Conservation (phyloP, 2,113 vertebrate species). For the Phyllostomus hastatus region DNA sequence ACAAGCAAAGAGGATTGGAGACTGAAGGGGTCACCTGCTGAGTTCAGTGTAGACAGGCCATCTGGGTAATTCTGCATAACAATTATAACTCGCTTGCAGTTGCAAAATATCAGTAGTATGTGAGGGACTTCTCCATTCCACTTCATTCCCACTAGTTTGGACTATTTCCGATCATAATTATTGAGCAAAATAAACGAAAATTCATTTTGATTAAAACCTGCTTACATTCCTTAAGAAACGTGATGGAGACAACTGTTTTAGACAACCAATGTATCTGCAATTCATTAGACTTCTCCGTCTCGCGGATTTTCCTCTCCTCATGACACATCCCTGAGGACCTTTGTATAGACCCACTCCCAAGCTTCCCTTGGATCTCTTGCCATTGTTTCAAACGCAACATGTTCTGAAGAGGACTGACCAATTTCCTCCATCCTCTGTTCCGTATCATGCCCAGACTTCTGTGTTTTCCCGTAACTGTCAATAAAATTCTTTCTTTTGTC, state of each 20-base stretch:
- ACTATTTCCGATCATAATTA: constrained; percentile 9
- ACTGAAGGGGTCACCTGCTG: constrained; percentile 38
- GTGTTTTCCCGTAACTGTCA: not conserved
- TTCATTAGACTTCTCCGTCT: not conserved
- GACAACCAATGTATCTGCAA: not conserved
- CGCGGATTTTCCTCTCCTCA: not conserved
- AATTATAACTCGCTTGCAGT: constrained; percentile 36
- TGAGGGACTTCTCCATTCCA: not conserved
- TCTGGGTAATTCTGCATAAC: constrained; percentile 45
- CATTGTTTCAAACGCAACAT: not conserved
- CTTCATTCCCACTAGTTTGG: not conserved
- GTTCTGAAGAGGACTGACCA: not conserved
- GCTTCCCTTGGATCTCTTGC: not conserved
- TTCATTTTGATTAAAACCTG: constrained; percentile 48
- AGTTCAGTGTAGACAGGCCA: constrained; percentile 38
- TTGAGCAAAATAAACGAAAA: constrained; percentile 29
- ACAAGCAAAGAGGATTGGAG: constrained; percentile 12
- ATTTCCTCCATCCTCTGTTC: not conserved
- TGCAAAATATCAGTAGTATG: not conserved
- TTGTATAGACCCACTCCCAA: not conserved
- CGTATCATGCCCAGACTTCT: not conserved
- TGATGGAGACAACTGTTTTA: not conserved
- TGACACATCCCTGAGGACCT: not conserved
- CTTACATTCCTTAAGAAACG: constrained; percentile 37
- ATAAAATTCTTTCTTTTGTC: not conserved